These are phyloP conservation scores for Psittacula derbiana DNA, from an alignment of 2,797 vertebrate species.

Conservation along the genomic window DNA sequence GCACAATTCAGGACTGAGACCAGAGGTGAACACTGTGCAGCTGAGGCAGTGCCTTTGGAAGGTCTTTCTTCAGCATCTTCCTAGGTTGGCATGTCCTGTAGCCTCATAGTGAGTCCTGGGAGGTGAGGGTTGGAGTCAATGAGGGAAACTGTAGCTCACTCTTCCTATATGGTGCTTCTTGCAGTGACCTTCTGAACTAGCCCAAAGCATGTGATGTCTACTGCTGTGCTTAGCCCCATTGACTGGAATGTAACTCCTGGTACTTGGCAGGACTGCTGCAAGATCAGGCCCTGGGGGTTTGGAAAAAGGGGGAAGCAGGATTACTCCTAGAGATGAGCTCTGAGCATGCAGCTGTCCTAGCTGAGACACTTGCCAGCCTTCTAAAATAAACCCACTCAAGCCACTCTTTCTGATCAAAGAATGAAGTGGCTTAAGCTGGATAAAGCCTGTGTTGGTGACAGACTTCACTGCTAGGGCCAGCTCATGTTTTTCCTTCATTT, in stretches of 20 bases:
- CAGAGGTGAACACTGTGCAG: not conserved
- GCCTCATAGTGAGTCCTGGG: not conserved
- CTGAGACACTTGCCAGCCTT: constrained; percentile 42
- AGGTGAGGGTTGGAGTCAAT: not conserved
- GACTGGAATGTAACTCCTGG: not conserved
- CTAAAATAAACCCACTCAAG: constrained; percentile 41
- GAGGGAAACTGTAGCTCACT: accelerated
- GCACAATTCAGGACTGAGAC: accelerated
- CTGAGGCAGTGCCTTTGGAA: not conserved
- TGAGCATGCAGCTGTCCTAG: not conserved
- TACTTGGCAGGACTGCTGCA: not conserved
- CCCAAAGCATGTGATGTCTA: accelerated
- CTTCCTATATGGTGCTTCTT: not conserved
- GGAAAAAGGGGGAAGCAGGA: not conserved
- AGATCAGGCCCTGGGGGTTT: not conserved
- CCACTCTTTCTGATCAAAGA: constrained; percentile 68
- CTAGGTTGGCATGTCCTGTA: not conserved
- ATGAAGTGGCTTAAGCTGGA: constrained; percentile 68
- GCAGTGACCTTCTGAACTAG: not conserved
- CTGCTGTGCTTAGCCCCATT: not conserved
- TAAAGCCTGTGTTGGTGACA: constrained; percentile 66
- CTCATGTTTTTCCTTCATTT: constrained; percentile 41
- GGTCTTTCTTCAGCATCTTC: not conserved
- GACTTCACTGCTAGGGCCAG: constrained; percentile 64
- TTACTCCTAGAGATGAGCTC: not conserved